Evolutionary conservation across 2,888 invertebrate genomes (phyloP), one percentile per base, ranked within the genome.

Genomic region (Zaprionus bogoriensis): DNA sequence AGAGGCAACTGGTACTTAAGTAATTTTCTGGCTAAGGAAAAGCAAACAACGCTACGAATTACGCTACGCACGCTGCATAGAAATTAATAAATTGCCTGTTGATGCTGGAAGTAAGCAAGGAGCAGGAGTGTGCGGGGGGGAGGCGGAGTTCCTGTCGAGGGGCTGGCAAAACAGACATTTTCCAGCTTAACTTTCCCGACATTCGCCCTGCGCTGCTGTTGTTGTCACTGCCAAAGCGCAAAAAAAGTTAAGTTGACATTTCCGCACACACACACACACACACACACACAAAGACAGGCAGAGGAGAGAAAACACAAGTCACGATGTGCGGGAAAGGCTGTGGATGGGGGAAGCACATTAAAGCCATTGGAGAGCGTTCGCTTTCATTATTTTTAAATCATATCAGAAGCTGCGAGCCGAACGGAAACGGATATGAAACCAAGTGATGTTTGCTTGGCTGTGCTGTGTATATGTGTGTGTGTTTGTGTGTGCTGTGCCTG

Each of bases 351-450:
- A 27, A 23, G 36, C 25, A 70, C 63, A 75, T 75, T 74, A 66
- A 62, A 67, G 71, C 69, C 59, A 68, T 73, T 71, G 74, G 42
- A 45, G 54, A 73, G 74, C 60, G 75, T 70, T 72, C 46, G 60
- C 62, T 72, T 86, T 82, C 86, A 86, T 82, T 86, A 86, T 86
- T 86, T 82, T 82, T 80, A 86, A 82, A 82, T 82, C 82, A 82
- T 86, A 86, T 82, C 80, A 86, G 50, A 69, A 62, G 64, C 28
- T 32, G 39, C 41, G 51, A 62, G 27, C 52, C 32, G 46, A 67
- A 69, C 67, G 81, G 82, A 86, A 83, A 73, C 77, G 82, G 84
- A 80, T 83, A 83, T 80, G 70, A 72, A 68, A 55, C 61, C 69
- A 58, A 80, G 59, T 78, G 72, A 73, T 80, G 78, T 68, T 77